Conservation (phyloP, 2,113 vertebrate species). For the Cyphomyrus discorhynchus region DNA sequence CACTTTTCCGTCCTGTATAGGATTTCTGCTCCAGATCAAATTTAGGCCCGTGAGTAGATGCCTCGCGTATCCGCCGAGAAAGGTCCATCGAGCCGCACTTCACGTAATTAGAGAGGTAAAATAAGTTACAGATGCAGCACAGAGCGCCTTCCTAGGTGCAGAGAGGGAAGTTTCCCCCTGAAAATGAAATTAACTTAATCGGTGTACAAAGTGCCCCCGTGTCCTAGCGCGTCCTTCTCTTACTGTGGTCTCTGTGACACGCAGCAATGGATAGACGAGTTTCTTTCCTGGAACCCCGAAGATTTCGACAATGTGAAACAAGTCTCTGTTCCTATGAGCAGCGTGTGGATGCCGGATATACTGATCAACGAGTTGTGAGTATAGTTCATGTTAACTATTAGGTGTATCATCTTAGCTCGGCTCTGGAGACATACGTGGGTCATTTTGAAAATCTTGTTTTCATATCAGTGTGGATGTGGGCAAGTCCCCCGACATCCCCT, state of each 20-base stretch:
- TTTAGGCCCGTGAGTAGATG: background rate
- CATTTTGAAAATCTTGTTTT: background rate
- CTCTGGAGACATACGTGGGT: background rate
- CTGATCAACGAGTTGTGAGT: slow-evolving; percentile 98
- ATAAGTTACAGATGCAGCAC: background rate
- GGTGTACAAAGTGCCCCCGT: background rate
- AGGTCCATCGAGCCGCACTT: background rate
- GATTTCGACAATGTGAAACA: slow-evolving; percentile 82
- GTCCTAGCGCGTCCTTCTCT: background rate
- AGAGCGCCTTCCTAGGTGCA: background rate
- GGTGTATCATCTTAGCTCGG: background rate
- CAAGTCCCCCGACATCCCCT: slow-evolving; percentile 87
- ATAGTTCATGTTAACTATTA: background rate
- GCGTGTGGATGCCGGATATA: slow-evolving; percentile 92
- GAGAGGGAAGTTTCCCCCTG: background rate
- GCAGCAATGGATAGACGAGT: slow-evolving; percentile 88
- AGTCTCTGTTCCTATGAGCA: slow-evolving; percentile 76
- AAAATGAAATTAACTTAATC: background rate
- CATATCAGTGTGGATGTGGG: slow-evolving; percentile 82
- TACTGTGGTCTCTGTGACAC: background rate
- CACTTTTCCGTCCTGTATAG: background rate
- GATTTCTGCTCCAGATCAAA: background rate
- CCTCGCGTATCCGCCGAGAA: background rate
- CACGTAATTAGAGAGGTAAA: background rate
- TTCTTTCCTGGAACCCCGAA: slow-evolving; percentile 82